Evolutionary conservation across 2,888 invertebrate genomes (phyloP), one percentile per base, ranked within the genome.

Genomic region (Rhorus exstirpatorius): DNA sequence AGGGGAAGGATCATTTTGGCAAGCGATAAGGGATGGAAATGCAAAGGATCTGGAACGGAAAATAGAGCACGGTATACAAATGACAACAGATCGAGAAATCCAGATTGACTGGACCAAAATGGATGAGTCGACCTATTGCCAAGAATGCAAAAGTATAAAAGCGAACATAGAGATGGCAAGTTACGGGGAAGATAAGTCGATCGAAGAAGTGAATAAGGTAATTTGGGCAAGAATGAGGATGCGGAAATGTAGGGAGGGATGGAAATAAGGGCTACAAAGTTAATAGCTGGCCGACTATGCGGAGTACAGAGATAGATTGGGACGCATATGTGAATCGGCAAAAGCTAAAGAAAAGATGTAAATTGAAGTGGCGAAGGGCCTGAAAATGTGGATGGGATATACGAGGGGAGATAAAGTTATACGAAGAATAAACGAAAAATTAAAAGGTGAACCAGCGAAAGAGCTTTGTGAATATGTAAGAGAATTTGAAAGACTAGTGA

Each of bases 211-310:
- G 14, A 26, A 3, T 7, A 35, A 60, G 12, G 49, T 31, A 21
- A 41, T n/a, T 0, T 60, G 26, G 72, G 55, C 72, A 2, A 72
- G 60, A n/a, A 31, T 46, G 65, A 17, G n/a, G 75, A 12, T 75
- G 60, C 38, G 44, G 49, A 10, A 65, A 19, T 35, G 10, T 63
- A 49, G 26, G 31, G 8, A 49, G 17, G n/a, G 38, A 21, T n/a
- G n/a, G n/a, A n/a, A n/a, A n/a, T n/a, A n/a, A n/a, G n/a, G n/a
- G n/a, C n/a, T n/a, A n/a, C n/a, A n/a, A n/a, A n/a, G n/a, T n/a
- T n/a, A n/a, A n/a, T n/a, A n/a, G n/a, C n/a, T n/a, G n/a, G n/a
- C n/a, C n/a, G n/a, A n/a, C n/a, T n/a, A n/a, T n/a, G n/a, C n/a
- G n/a, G n/a, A n/a, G n/a, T n/a, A n/a, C n/a, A n/a, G n/a, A n/a